phyloP scores from a whole-genome alignment of 1,140 invertebrate species.

The Anagrus nilaparvatae region DNA sequence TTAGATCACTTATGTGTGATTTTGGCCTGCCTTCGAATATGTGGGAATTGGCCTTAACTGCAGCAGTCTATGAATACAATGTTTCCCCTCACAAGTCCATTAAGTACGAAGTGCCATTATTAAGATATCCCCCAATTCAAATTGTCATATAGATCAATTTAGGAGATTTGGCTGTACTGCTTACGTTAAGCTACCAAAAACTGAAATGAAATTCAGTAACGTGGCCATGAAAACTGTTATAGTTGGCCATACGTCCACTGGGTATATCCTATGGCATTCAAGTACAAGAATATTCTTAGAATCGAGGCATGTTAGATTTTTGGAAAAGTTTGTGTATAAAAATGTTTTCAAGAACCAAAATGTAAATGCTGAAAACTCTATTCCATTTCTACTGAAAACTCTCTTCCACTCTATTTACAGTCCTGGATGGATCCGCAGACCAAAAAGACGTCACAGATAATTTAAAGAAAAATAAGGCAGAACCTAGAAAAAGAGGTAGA shows the following conservation, averaged over 20 bases:
- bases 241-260: constrained; percentile 16
- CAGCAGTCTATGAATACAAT: constrained; percentile 27
- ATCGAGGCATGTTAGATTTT: constrained; percentile 11
- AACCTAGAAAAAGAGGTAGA: constrained; percentile 12
- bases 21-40: constrained; percentile 19
- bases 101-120: constrained; percentile 3
- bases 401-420: not conserved
- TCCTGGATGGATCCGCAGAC: constrained; percentile 3
- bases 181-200: constrained; percentile 1
- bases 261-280: constrained; percentile 18
- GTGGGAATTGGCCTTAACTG: constrained; percentile 28
- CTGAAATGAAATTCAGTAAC: constrained; percentile 2
- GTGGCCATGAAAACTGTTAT: constrained; percentile 15
- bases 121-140: constrained; percentile 1
- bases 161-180: constrained; percentile 10
- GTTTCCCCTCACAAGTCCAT: constrained; percentile 13
- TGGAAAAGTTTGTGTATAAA: constrained; percentile 11
- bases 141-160: constrained; percentile 9
- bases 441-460: not conserved
- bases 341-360: constrained; percentile 9
- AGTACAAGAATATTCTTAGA: constrained; percentile 15
- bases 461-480: constrained; percentile 1
- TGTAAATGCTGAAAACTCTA: not conserved
- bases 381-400: not conserved
- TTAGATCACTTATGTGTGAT: no score